Evolutionary conservation across 1,140 invertebrate genomes (phyloP).

Genomic region (Araneus ventricosus): DNA sequence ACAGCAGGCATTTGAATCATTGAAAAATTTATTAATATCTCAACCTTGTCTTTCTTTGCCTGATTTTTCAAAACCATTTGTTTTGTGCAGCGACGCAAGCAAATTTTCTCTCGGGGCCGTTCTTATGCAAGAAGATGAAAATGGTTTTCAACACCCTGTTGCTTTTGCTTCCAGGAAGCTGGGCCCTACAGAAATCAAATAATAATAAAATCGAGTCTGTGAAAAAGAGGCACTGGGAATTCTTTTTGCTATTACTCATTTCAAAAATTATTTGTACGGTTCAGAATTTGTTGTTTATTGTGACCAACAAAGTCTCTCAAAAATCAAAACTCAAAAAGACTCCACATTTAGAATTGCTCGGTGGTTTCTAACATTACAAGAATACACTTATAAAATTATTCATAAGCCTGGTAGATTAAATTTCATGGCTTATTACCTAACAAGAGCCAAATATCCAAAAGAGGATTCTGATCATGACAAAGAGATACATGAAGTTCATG

Average conservation of each 20-base stretch:
- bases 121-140: background rate
- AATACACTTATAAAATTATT: background rate
- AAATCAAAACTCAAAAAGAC: background rate
- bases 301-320: background rate
- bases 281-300: background rate
- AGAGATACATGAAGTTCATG: background rate
- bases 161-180: background rate
- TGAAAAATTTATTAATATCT: background rate
- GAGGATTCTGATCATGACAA: too few species aligned
- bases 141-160: background rate
- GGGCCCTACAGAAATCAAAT: background rate
- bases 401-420: conserved; percentile 40
- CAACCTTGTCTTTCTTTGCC: background rate
- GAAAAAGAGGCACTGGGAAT: background rate
- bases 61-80: background rate
- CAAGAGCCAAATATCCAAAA: background rate
- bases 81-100: background rate
- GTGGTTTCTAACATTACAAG: background rate
- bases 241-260: background rate
- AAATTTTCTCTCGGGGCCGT: background rate
- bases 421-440: background rate
- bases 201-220: too few species aligned
- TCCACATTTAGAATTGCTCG: background rate
- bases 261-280: background rate
- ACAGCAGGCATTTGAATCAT: background rate